Percentiles rank a stretch among this genome's conserved stretches.
Evolutionary conservation across 2,797 vertebrate genomes (phyloP).

Genomic region (Meda fulgida): DNA sequence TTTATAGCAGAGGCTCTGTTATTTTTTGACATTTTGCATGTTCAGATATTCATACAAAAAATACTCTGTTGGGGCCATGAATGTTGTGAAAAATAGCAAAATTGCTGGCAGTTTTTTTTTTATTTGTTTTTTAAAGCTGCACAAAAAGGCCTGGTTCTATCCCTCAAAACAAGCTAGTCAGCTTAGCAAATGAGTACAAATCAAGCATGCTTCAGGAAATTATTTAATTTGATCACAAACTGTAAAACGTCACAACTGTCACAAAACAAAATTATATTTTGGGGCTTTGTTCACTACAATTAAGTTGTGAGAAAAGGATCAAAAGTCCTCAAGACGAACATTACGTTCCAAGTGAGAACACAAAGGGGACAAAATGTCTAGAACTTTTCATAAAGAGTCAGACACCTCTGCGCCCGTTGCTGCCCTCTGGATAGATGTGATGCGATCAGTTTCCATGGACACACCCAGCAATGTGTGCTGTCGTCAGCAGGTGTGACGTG

Average conservation of each 20-base stretch:
- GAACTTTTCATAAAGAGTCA: background rate
- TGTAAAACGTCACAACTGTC: background rate
- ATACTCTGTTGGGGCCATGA: too few species aligned
- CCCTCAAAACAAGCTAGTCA: conserved; percentile 12
- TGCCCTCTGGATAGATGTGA: conserved; percentile 5
- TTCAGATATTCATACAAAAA: too few species aligned
- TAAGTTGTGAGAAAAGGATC: background rate
- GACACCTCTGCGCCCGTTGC: background rate
- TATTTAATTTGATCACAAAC: conserved; percentile 19
- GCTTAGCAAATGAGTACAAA: background rate
- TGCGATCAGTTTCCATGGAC: conserved; percentile 33
- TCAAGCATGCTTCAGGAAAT: conserved; percentile 10
- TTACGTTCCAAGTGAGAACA: background rate
- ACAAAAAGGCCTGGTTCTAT: background rate
- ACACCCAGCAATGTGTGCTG: conserved; percentile 5
- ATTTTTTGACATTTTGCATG: too few species aligned
- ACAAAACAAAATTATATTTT: conserved; percentile 36
- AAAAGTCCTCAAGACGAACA: conserved; percentile 1
- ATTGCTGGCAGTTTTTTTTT: too few species aligned
- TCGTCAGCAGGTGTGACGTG: conserved; percentile 7
- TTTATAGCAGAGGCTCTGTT: too few species aligned
- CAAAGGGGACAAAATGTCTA: background rate
- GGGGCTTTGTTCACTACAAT: background rate
- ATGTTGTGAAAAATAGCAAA: too few species aligned
- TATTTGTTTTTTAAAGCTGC: background rate